Evolutionary conservation across 2,113 vertebrate genomes (phyloP).

Genomic region (Caranx ignobilis): DNA sequence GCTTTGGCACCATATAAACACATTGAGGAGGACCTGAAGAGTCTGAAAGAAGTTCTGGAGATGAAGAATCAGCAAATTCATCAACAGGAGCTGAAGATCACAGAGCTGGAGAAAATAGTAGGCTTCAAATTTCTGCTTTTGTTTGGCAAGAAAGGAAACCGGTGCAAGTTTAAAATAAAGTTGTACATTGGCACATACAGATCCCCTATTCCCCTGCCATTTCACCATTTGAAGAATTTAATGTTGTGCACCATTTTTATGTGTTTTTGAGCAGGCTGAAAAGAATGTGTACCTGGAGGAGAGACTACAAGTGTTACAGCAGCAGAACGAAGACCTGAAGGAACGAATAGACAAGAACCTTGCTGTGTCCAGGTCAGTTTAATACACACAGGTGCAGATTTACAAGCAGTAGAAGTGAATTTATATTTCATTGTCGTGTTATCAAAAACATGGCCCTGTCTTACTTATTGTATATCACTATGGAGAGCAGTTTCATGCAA

Average conservation of each 20-base stretch:
- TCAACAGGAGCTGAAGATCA: slow-evolving; percentile 94
- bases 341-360: slow-evolving; percentile 94
- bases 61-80: slow-evolving; percentile 99
- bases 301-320: slow-evolving; percentile 93
- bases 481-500: not conserved
- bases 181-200: not conserved
- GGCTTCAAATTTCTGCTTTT: slow-evolving; percentile 61
- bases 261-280: slow-evolving; percentile 88
- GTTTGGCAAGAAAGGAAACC: not conserved
- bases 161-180: not conserved
- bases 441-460: no score
- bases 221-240: slow-evolving; percentile 66
- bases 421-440: not conserved
- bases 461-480: no score
- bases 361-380: slow-evolving; percentile 89
- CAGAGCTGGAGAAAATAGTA: slow-evolving; percentile 96
- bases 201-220: not conserved
- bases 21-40: slow-evolving; percentile 95
- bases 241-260: slow-evolving; percentile 53
- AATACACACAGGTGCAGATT: not conserved
- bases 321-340: slow-evolving; percentile 95
- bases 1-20: slow-evolving; percentile 94
- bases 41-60: slow-evolving; percentile 94
- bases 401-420: not conserved
- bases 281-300: slow-evolving; percentile 95